A percentile compares a stretch with the other conserved stretches of the same genome.
Evolutionary conservation across 2,113 vertebrate genomes (phyloP).

Genomic region (Forbesichthys papilliferus): DNA sequence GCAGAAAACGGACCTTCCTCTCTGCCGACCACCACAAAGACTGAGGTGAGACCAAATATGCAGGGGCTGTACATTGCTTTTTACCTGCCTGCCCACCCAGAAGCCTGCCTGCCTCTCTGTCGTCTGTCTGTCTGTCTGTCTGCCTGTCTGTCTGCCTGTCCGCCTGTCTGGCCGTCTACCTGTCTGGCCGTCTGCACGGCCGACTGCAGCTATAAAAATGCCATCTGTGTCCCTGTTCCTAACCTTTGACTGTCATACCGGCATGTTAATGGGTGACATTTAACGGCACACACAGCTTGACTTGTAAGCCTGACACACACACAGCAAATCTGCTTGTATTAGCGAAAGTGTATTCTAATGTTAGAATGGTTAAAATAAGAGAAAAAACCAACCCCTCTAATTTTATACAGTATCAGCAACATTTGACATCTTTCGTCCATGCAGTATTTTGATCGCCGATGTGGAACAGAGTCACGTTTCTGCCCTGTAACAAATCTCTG

Average conservation of each 20-base stretch:
- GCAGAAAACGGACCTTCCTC: constrained; percentile 87
- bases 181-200: constrained; percentile 13
- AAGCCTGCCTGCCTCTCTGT: no score
- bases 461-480: background rate
- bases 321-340: constrained; percentile 5
- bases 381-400: no score
- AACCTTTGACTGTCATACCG: constrained; percentile 43
- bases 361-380: background rate
- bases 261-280: constrained; percentile 61
- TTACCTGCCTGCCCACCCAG: no score
- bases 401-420: constrained; percentile 2
- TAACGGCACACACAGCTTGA: constrained; percentile 50
- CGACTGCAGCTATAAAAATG: constrained; percentile 58
- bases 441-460: constrained; percentile 16
- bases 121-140: no score
- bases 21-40: constrained; percentile 83
- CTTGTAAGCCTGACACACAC: constrained; percentile 34
- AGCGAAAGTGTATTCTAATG: background rate
- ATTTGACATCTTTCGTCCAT: constrained; percentile 16
- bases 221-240: constrained; percentile 12
- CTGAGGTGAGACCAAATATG: constrained; percentile 81
- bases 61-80: no score
- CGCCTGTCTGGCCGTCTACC: no score
- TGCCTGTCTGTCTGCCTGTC: no score
- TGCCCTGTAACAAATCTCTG: background rate